These are phyloP conservation scores for Microtus obscurus DNA, from an alignment of 2,797 vertebrate species.

Conservation along the genomic window DNA sequence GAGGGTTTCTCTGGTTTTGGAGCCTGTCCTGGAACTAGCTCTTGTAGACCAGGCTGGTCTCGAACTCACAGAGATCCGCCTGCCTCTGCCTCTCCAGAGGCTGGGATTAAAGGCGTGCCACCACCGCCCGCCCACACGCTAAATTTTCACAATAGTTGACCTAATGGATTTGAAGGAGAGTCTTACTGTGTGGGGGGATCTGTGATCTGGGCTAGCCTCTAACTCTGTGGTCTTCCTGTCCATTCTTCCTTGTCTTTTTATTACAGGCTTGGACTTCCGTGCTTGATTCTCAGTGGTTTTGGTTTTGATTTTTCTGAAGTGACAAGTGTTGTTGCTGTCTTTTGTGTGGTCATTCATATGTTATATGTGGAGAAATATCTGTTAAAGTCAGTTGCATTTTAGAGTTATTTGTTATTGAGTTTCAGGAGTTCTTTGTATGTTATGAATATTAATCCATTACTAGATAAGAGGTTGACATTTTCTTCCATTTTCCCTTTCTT, in stretches of 20 bases:
- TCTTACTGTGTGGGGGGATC: neutral
- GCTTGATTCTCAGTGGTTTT: neutral
- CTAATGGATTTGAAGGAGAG: too few relatives aligned
- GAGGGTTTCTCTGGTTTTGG: too few relatives aligned
- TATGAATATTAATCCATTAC: neutral
- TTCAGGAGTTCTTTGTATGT: neutral
- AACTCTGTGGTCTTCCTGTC: neutral
- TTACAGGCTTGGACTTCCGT: neutral
- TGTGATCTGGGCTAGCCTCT: neutral
- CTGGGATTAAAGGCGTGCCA: too few relatives aligned
- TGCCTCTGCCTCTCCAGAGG: too few relatives aligned
- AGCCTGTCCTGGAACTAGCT: too few relatives aligned
- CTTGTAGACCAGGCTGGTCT: too few relatives aligned
- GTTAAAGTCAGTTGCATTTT: neutral
- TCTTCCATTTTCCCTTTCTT: neutral
- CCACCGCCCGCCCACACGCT: too few relatives aligned
- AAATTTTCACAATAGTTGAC: too few relatives aligned
- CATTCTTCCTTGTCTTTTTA: neutral
- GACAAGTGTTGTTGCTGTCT: neutral
- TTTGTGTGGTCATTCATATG: neutral
- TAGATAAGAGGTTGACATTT: neutral
- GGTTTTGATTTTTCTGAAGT: neutral
- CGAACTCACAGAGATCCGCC: too few relatives aligned
- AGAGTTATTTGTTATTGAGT: neutral
- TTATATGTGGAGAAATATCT: neutral